A percentile compares a stretch with the other conserved stretches of the same genome.
Conservation (phyloP, 1,140 invertebrate genomes). For the Pomacea maculata region DNA sequence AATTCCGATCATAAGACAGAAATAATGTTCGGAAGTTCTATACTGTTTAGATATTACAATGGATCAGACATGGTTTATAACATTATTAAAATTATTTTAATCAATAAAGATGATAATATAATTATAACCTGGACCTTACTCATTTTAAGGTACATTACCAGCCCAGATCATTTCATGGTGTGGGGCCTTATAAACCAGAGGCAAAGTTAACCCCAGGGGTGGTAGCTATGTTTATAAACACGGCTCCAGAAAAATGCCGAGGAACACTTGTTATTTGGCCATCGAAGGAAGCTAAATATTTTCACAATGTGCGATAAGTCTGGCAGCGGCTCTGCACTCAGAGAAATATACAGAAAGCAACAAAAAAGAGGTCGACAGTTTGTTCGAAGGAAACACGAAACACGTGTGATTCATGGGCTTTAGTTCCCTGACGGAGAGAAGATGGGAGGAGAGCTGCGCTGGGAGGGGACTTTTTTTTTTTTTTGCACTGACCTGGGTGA, state of each 20-base stretch:
- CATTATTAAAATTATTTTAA: background rate
- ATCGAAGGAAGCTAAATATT: too few relatives aligned
- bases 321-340: too few relatives aligned
- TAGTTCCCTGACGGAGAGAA: too few relatives aligned
- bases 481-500: background rate
- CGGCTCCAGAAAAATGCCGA: background rate
- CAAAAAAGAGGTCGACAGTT: too few relatives aligned
- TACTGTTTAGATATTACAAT: background rate
- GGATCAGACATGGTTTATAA: background rate
- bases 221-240: background rate
- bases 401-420: background rate
- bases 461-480: background rate
- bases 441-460: background rate
- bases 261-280: background rate
- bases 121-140: too few relatives aligned
- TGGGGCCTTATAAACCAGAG: background rate
- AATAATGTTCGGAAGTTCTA: too few relatives aligned
- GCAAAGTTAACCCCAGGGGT: background rate
- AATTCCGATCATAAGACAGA: too few relatives aligned
- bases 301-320: too few relatives aligned
- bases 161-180: background rate
- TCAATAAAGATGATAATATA: background rate
- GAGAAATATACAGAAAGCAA: too few relatives aligned
- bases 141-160: too few relatives aligned
- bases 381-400: background rate